These are phyloP conservation scores for Spialia ferax DNA, from an alignment of 2,888 invertebrate species.

Conservation along the genomic window DNA sequence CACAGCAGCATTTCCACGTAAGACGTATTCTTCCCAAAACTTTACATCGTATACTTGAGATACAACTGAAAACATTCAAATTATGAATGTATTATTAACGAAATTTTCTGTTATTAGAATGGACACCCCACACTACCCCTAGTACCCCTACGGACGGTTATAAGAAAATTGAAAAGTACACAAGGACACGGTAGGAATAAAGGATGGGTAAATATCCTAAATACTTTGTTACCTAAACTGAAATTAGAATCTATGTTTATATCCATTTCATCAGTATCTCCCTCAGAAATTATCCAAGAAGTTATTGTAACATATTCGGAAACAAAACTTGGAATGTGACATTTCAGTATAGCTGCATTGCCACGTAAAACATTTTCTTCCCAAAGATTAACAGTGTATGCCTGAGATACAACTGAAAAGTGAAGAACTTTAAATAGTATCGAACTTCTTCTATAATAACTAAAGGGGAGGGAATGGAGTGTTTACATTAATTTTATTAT, in stretches of 20 bases:
- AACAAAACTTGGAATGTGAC: slow-evolving; percentile 97
- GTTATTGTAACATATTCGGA: slow-evolving; percentile 95
- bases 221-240: slow-evolving; percentile 68
- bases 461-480: slow-evolving; percentile 40
- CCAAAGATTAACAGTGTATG: slow-evolving; percentile 96
- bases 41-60: slow-evolving; percentile 95
- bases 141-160: too few species aligned
- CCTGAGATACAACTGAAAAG: slow-evolving; percentile 94
- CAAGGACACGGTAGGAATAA: slow-evolving; percentile 34
- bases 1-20: slow-evolving; percentile 96
- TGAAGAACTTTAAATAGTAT: neutral
- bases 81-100: slow-evolving; percentile 10
- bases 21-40: slow-evolving; percentile 89
- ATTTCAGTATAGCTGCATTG: slow-evolving; percentile 96
- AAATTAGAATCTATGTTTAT: slow-evolving; percentile 78
- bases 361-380: slow-evolving; percentile 96
- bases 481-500: neutral
- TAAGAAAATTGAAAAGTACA: neutral
- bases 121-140: too few species aligned
- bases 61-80: slow-evolving; percentile 90
- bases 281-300: slow-evolving; percentile 94
- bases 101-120: neutral
- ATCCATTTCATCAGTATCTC: slow-evolving; percentile 74
- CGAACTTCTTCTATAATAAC: neutral
- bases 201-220: slow-evolving; percentile 27